These are phyloP conservation scores for Hyaena hyaena DNA, from an alignment of 2,113 vertebrate genomes.

Conservation along the genomic window DNA sequence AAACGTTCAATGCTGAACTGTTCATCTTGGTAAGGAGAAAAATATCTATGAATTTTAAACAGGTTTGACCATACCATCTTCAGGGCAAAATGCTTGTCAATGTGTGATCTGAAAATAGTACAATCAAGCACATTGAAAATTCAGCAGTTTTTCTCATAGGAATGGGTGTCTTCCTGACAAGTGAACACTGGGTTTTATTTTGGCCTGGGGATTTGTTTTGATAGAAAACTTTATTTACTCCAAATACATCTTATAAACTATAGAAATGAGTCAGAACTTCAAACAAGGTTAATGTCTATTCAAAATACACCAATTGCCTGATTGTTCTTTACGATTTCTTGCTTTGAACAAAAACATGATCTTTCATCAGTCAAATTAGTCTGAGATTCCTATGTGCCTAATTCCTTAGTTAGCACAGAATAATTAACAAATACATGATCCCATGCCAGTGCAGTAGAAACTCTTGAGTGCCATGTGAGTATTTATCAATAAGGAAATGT, in stretches of 20 bases:
- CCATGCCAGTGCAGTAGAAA: not conserved
- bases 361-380: conserved; percentile 25
- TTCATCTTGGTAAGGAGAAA: conserved; percentile 59
- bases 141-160: conserved; percentile 58
- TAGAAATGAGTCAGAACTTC: not conserved
- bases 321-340: conserved; percentile 43
- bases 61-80: conserved; percentile 65
- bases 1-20: conserved; percentile 36
- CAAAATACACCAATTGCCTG: not conserved
- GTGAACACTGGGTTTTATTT: conserved; percentile 63
- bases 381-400: not conserved
- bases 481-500: not conserved
- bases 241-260: conserved; percentile 56
- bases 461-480: not conserved
- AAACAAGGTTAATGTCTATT: conserved; percentile 60
- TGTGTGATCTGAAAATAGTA: conserved; percentile 74
- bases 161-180: conserved; percentile 68
- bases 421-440: not conserved
- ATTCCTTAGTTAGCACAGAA: not conserved
- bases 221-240: conserved; percentile 72
- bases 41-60: conserved; percentile 73
- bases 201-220: conserved; percentile 74
- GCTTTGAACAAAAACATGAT: conserved; percentile 55
- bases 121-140: conserved; percentile 72
- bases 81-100: conserved; percentile 61